Evolutionary conservation across 2,888 invertebrate genomes (phyloP), one percentile per base, ranked within the genome.

Genomic region (Drosophila subquinaria): DNA sequence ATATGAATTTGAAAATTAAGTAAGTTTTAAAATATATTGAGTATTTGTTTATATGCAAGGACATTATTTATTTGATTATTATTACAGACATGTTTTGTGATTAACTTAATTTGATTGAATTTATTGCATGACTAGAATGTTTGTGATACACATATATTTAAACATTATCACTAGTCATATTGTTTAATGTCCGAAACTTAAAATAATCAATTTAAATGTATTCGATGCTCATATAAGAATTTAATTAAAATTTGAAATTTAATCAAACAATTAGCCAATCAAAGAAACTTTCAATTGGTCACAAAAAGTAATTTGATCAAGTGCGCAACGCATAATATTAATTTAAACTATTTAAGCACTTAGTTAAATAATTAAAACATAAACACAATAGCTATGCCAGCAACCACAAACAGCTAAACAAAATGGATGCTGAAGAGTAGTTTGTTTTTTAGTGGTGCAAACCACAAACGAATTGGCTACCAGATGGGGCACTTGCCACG

Each of bases 391-490:
- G 3, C 10, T 9, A 5, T 56, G 53, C 27, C 47, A 55, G 10
- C 56, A 53, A 45, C 63, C 20, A 15, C n/a, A 36, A 35, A 30
- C 13, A 45, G 55, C 50, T 36, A 42, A 50, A 63, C 55, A 60
- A 55, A 47, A 50, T 40, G 20, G 33, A 36, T 48, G n/a, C n/a
- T 42, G 10, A 51, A 64, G 30, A 53, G 53, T 38, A 11, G 48
- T 55, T 5, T 17, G 36, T 47, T 50, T 53, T 73, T 42, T 56
- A 47, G 59, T 48, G 23, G 36, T 27, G 43, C 23, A 42, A 59
- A 48, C 50, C 62, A 27, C 76, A 65, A 33, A 30, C 55, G 51
- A 79, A 79, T 69, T 75, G 64, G 76, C 76, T 52, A 23, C 15
- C 80, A 51, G 52, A 65, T 65, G 47, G 59, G 43, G 59, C 35